Evolutionary conservation across 2,888 invertebrate genomes (phyloP).

Genomic region (Fragum fragum): DNA sequence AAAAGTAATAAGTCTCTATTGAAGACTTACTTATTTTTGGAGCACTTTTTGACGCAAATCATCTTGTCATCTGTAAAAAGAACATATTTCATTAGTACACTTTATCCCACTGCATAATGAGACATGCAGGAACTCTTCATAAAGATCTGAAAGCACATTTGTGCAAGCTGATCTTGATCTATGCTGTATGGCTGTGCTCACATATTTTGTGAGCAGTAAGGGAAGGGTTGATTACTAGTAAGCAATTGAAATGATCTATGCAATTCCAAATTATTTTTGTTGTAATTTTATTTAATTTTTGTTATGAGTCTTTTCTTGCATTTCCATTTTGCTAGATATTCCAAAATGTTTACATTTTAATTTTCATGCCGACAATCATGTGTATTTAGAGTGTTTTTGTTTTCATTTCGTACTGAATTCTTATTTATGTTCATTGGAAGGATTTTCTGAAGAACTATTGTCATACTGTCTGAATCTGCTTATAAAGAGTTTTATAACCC

Average conservation of each 20-base stretch:
- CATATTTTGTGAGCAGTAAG: too few species aligned
- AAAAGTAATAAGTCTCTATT: too few species aligned
- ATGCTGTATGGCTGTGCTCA: too few species aligned
- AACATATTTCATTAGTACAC: not conserved
- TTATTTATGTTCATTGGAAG: not conserved
- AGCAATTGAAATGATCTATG: slow-evolving; percentile 4
- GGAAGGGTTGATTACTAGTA: not conserved
- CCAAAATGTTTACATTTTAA: slow-evolving; percentile 18
- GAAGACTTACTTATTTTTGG: not conserved
- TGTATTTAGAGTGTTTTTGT: slow-evolving; percentile 10
- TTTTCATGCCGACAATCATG: slow-evolving; percentile 22
- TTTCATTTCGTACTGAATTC: not conserved
- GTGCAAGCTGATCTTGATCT: too few species aligned
- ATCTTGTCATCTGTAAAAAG: not conserved
- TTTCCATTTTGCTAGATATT: slow-evolving; percentile 21
- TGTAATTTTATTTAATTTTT: slow-evolving; percentile 13
- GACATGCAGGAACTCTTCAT: too few species aligned
- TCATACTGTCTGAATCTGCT: too few species aligned
- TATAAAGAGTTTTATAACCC: too few species aligned
- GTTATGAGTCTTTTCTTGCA: slow-evolving; percentile 13
- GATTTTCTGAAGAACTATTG: too few species aligned
- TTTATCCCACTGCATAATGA: too few species aligned
- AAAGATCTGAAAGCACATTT: too few species aligned
- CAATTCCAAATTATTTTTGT: slow-evolving; percentile 21
- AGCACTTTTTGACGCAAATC: not conserved